Conservation (phyloP, 2,888 invertebrate genomes). For the Geophilus truncorum region DNA sequence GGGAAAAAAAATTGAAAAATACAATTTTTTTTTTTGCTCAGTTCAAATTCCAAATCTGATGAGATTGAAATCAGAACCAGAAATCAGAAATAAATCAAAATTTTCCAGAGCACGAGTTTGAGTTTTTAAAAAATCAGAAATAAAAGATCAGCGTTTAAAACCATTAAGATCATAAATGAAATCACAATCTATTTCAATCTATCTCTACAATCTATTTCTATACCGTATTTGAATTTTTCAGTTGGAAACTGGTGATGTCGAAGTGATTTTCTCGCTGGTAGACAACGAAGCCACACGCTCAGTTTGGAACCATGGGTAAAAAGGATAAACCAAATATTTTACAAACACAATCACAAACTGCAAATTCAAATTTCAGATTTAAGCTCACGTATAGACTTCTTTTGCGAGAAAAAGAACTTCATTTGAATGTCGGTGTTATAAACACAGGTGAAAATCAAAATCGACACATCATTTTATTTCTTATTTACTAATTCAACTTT, state of each 20-base stretch:
- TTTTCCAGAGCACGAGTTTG: no score
- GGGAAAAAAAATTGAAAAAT: no score
- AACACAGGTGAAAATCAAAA: no score
- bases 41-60: no score
- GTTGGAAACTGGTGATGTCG: constrained; percentile 82
- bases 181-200: no score
- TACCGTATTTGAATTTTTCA: neutral
- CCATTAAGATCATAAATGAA: no score
- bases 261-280: constrained; percentile 84
- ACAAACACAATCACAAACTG: neutral
- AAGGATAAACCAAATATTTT: constrained; percentile 49
- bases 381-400: constrained; percentile 87
- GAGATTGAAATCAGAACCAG: no score
- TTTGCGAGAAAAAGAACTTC: constrained; percentile 81
- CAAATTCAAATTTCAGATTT: constrained; percentile 57
- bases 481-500: constrained; percentile 49
- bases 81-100: no score
- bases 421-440: constrained; percentile 87
- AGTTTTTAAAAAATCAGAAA: no score
- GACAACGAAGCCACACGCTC: constrained; percentile 87
- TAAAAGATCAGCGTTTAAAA: no score
- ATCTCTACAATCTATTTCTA: neutral
- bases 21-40: no score
- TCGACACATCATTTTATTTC: no score
- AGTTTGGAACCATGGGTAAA: constrained; percentile 90